Percentiles rank a stretch among this genome's conserved stretches.
phyloP scores from a whole-genome alignment of 2,113 vertebrate species.

The Corythaixoides concolor region DNA sequence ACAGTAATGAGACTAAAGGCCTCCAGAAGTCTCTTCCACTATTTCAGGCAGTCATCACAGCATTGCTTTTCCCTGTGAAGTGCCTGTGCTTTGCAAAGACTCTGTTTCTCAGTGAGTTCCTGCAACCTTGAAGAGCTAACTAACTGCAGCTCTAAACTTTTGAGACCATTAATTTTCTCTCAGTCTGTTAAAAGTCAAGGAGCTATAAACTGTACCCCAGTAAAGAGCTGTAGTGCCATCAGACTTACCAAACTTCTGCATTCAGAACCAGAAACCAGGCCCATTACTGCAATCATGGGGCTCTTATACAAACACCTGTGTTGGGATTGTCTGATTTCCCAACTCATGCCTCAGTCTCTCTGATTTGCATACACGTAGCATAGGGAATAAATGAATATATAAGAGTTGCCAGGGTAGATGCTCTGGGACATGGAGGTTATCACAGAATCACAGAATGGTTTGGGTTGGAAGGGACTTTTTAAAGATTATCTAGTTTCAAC shows the following conservation, averaged over 20 bases:
- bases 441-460: neutral
- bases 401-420: neutral
- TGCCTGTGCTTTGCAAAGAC: neutral
- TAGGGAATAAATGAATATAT: neutral
- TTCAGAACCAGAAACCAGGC: neutral
- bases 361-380: neutral
- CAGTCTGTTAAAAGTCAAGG: neutral
- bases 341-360: neutral
- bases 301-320: neutral
- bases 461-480: neutral
- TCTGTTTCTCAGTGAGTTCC: neutral
- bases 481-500: neutral
- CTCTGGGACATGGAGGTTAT: neutral
- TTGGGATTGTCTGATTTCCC: neutral
- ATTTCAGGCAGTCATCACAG: neutral
- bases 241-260: neutral
- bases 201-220: neutral
- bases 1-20: constrained; percentile 16
- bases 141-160: neutral
- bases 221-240: neutral
- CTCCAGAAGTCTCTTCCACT: neutral
- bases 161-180: neutral
- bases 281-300: neutral
- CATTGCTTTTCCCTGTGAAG: neutral
- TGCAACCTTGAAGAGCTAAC: neutral